These are phyloP conservation scores for Parasteatoda tepidariorum DNA, from an alignment of 1,140 invertebrate genomes.

Conservation along the genomic window DNA sequence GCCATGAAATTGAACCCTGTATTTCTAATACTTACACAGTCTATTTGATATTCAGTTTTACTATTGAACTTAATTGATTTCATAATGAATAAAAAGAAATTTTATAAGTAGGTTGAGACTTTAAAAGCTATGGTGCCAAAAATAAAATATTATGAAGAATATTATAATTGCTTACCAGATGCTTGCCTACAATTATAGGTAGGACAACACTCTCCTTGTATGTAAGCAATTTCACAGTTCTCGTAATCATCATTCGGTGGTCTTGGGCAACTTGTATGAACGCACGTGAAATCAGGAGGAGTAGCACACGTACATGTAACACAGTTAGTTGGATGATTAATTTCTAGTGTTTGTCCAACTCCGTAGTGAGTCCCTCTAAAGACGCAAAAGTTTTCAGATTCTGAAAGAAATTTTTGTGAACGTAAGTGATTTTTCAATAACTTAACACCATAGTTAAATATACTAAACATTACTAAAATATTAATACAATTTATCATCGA, in stretches of 20 bases:
- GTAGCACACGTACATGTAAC: conserved; percentile 56
- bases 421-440: too few relatives aligned
- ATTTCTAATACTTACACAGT: too few relatives aligned
- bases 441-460: too few relatives aligned
- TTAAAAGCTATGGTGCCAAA: too few relatives aligned
- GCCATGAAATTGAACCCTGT: too few relatives aligned
- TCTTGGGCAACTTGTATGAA: conserved; percentile 34
- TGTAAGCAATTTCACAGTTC: conserved; percentile 19
- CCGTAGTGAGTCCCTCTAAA: conserved; percentile 29
- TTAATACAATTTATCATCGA: background rate
- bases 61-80: background rate
- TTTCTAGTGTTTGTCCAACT: conserved; percentile 22
- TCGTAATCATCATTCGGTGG: conserved; percentile 43
- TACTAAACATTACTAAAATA: background rate
- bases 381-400: conserved; percentile 1
- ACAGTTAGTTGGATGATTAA: conserved; percentile 51
- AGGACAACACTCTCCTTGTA: conserved; percentile 25
- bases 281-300: conserved; percentile 61
- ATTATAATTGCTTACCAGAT: background rate
- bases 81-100: background rate
- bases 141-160: too few relatives aligned
- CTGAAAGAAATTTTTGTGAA: background rate
- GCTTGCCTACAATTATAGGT: conserved; percentile 23
- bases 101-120: background rate
- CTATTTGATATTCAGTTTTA: too few relatives aligned